These are phyloP conservation scores for Megalops atlanticus DNA, from an alignment of 2,113 vertebrate genomes.

Conservation along the genomic window DNA sequence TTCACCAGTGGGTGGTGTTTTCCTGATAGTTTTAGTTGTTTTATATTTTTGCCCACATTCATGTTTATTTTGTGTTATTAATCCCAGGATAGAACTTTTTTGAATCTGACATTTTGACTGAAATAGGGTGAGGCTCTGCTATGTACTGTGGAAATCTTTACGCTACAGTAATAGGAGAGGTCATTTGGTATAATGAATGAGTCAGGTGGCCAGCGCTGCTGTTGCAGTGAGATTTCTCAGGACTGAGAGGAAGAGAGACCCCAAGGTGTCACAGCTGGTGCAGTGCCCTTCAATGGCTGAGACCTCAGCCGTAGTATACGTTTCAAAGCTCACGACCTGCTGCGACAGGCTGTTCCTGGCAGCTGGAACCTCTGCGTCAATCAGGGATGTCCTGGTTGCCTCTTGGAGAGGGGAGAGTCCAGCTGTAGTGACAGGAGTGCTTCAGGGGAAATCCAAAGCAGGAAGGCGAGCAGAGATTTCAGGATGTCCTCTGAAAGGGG, in stretches of 20 bases:
- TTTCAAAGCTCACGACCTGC: neutral
- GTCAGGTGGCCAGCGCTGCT: neutral
- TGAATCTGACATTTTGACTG: neutral
- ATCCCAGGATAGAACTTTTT: neutral
- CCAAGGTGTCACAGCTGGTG: neutral
- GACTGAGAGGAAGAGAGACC: neutral
- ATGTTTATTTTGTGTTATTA: neutral
- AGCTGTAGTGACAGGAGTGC: conserved; percentile 13
- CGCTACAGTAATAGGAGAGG: neutral
- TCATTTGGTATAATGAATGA: neutral
- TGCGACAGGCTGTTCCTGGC: conserved; percentile 22
- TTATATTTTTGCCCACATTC: neutral
- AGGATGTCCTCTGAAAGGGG: conserved; percentile 59
- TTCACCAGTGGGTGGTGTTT: too few relatives aligned
- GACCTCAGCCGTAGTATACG: neutral
- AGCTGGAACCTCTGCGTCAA: conserved; percentile 43
- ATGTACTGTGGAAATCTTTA: neutral
- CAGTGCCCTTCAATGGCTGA: neutral
- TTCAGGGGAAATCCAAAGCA: conserved; percentile 55
- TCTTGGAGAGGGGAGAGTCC: neutral
- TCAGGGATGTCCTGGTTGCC: conserved; percentile 34
- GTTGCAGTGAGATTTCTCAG: neutral
- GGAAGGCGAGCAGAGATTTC: conserved; percentile 23
- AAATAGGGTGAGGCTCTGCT: neutral
- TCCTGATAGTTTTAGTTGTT: too few relatives aligned